phyloP scores from a whole-genome alignment of 1,140 invertebrate genomes.

The Streblospio benedicti region DNA sequence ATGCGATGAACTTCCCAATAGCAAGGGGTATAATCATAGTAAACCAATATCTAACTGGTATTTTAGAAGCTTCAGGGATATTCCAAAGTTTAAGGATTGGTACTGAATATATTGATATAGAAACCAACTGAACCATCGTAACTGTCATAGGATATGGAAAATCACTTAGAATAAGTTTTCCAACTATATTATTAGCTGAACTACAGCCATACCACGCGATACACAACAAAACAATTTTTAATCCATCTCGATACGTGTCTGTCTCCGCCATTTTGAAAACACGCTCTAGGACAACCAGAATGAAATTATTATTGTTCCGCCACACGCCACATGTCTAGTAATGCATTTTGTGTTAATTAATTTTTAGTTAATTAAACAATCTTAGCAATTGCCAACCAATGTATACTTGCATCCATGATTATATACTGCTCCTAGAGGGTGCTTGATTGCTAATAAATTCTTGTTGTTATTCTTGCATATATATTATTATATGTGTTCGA shows the following conservation, averaged over 20 bases:
- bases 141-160: slow-evolving; percentile 47
- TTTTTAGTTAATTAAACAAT: too few species aligned
- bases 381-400: too few species aligned
- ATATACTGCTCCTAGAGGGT: too few species aligned
- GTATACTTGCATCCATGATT: too few species aligned
- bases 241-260: slow-evolving; percentile 5
- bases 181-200: slow-evolving; percentile 14
- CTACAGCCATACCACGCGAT: slow-evolving; percentile 73
- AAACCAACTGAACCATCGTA: slow-evolving; percentile 83
- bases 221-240: slow-evolving; percentile 63
- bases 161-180: slow-evolving; percentile 8
- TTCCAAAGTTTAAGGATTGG: slow-evolving; percentile 22
- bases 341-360: too few species aligned
- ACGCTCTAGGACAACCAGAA: too few species aligned
- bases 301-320: too few species aligned
- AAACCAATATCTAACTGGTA: slow-evolving; percentile 60
- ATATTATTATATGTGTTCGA: too few species aligned
- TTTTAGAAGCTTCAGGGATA: slow-evolving; percentile 26
- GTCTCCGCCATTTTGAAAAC: too few species aligned
- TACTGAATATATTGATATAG: slow-evolving; percentile 51
- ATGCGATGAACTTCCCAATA: slow-evolving; percentile 84
- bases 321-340: too few species aligned
- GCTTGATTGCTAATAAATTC: too few species aligned
- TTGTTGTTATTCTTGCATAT: too few species aligned
- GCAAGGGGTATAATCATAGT: slow-evolving; percentile 80